These are phyloP conservation scores for Rhinoraja longicauda DNA, from an alignment of 2,797 vertebrate genomes.

Conservation along the genomic window DNA sequence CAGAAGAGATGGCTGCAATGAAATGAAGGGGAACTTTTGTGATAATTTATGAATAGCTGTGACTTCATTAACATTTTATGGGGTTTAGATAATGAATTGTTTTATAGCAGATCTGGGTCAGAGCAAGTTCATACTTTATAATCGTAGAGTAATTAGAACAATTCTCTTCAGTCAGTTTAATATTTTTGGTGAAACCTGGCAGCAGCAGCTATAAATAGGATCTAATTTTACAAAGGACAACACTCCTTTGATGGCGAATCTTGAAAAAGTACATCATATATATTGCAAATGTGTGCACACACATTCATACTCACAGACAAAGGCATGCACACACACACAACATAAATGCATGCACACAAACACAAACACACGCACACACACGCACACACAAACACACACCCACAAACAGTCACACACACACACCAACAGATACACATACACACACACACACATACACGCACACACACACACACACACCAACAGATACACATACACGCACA, in stretches of 20 bases:
- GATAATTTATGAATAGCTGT: neutral
- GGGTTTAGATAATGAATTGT: neutral
- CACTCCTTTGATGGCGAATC: neutral
- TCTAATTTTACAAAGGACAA: neutral
- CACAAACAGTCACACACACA: too few species aligned
- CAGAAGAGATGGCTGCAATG: neutral
- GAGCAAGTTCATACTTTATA: neutral
- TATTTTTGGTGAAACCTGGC: neutral
- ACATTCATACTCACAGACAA: too few species aligned
- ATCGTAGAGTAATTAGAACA: neutral
- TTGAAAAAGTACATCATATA: neutral
- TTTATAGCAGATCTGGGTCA: neutral
- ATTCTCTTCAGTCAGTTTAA: neutral
- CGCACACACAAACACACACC: too few species aligned
- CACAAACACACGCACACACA: too few species aligned
- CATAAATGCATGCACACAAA: too few species aligned
- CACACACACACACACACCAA: too few species aligned
- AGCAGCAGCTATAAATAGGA: neutral
- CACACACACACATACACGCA: too few species aligned
- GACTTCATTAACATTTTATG: neutral
- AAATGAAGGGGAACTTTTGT: neutral
- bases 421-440: too few species aligned
- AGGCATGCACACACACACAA: too few species aligned
- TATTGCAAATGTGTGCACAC: neutral
- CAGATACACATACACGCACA: too few species aligned